These are phyloP conservation scores for Aporophyla lueneburgensis DNA, from an alignment of 2,888 invertebrate species.

Conservation along the genomic window DNA sequence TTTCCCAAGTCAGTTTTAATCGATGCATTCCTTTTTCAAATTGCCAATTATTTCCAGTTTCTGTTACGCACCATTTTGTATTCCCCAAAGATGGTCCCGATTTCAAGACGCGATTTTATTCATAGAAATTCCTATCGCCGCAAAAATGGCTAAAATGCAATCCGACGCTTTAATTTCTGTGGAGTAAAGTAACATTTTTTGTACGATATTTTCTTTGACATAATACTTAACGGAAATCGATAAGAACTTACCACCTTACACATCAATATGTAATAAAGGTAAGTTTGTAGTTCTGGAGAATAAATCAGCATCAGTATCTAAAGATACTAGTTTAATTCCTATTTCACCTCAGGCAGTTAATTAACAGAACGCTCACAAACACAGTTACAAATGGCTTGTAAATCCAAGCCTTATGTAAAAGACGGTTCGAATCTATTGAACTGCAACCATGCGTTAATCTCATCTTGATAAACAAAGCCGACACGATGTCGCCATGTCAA, in stretches of 20 bases:
- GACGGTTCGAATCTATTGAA: constrained; percentile 14
- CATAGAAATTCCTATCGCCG: constrained; percentile 40
- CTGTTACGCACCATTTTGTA: constrained; percentile 52
- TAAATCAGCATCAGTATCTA: background rate
- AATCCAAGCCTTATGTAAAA: background rate
- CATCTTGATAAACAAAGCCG: background rate
- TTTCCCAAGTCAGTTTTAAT: constrained; percentile 35
- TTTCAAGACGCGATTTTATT: constrained; percentile 43
- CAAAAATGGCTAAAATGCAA: constrained; percentile 40
- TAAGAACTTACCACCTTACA: background rate
- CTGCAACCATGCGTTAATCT: background rate
- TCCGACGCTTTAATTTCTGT: constrained; percentile 17
- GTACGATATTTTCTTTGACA: background rate
- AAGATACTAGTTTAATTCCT: background rate
- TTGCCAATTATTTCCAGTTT: constrained; percentile 55
- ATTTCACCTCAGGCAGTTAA: background rate
- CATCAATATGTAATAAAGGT: background rate
- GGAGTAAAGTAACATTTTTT: constrained; percentile 1
- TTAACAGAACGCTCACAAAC: background rate
- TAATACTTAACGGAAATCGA: background rate
- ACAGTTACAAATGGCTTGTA: constrained; percentile 1
- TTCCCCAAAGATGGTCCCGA: constrained; percentile 38
- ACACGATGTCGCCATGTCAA: constrained; percentile 1
- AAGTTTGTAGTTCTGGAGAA: background rate
- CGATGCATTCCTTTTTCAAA: constrained; percentile 51